Evolutionary conservation across 2,113 vertebrate species (phyloP), one percentile per base, ranked within the genome.

Genomic region (Cyphomyrus plagiostoma): DNA sequence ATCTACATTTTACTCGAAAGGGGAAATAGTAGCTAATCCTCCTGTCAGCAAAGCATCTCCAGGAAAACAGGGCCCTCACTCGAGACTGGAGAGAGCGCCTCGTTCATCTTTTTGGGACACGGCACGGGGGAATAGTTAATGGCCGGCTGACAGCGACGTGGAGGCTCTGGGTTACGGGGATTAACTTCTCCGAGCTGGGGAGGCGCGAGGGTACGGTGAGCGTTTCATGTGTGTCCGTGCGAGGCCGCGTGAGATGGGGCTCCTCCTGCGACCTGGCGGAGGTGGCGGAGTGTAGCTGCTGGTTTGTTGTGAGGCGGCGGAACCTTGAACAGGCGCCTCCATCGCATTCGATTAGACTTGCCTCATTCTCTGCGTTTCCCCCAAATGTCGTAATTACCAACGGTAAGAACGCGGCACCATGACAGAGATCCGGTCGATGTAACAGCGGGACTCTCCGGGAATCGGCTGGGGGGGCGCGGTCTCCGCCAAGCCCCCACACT

Each of bases 321-420:
- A 1, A 2, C 23, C 50, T 35, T 21, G 1, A 86, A 1, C n/a
- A 3, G 23, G 62, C 8, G 0, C 21, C 23, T 56, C 17, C 46
- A 7, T 86, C 87, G 89, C 87, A 90, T 92, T 91, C 90, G 90
- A 92, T 91, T 88, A 89, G 11, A 50, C 80, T 3, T 42, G 53
- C 88, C 35, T 88, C 52, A 82, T 92, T 87, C 39, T 66, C 80
- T 1, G 30, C 30, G 83, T 15, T 8, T 90, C 70, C 88, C 9
- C 4, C 7, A 4, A 46, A 85, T n/a, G 46, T n/a, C 39, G 46
- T 45, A 49, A 49, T 48, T 85, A n/a, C 5, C 77, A 87, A 88
- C 56, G 48, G 77, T 85, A 88, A 86, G 9, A 26, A 77, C 39
- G 11, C 4, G 9, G 21, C 15, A 26, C n/a, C n/a, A 8, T n/a